Base-by-base conservation (phyloP, 2,113 vertebrate species). In the Syngnathoides biaculeatus region DNA sequence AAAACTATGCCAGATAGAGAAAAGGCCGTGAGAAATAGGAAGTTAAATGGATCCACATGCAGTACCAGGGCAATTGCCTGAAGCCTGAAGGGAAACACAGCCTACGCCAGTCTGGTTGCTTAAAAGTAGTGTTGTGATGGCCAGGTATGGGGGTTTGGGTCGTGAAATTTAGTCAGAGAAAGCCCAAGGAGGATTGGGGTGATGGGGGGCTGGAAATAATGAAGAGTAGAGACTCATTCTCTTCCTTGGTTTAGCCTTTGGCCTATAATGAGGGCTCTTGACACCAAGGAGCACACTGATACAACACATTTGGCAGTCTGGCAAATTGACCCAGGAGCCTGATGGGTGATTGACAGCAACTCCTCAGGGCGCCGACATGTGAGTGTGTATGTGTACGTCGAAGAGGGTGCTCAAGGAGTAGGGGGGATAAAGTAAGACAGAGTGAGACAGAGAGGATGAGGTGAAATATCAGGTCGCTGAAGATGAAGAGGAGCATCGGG, bases 181-280 rank as follows among this genome's bases (percentile, higher is more conserved):
- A 70, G 24, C 30, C 48, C 27, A 40, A 45, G 55, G 35, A 79
- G 79, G 84, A 83, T 72, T 68, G 76, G 73, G 80, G 85, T 88
- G 84, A 85, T 9, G 39, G 67, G 84, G 87, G 84, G 85, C 40
- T 79, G 75, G 56, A 80, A 84, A 85, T 84, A 88, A 89, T 86
- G 80, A 86, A 88, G 83, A 77, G 85, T 75, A 83, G 87, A 83
- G 84, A 75, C 80, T 83, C 64, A 66, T 82, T 79, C 78, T 85
- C 82, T 90, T 85, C 87, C 89, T 91, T 88, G 83, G 89, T 91
- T 92, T 91, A 90, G 85, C 89, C 89, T 91, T 89, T 90, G 86
- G 82, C 89, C 90, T 78, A 52, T 90, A 90, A 92, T 90, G 87
- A 91, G 84, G 79, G 80, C 77, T 86, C 84, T 78, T 85, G 87